Evolutionary conservation across 2,797 vertebrate species (phyloP), one percentile per base, ranked within the genome.

Genomic region (Passerculus sandwichensis): DNA sequence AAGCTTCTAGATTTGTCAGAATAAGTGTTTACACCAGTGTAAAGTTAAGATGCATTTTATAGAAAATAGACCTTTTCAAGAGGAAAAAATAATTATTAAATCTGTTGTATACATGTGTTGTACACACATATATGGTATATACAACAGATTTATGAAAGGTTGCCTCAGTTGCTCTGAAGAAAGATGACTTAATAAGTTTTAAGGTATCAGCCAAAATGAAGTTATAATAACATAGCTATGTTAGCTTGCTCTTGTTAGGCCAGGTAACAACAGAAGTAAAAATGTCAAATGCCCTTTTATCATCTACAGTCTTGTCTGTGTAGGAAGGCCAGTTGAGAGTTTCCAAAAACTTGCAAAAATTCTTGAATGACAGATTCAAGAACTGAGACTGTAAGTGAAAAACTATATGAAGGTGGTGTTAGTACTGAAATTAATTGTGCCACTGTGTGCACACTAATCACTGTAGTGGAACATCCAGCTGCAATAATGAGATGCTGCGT

Each of bases 401-500:
- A 89, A 78, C 34, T 59, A 2, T 36, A 25, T 48, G 29, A 84
- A 93, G 36, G 50, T 64, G 40, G 17, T 72, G 30, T 66, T 88
- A 83, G 15, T 38, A 17, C n/a, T 91, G 51, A 75, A 92, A 72
- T 66, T 8, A 85, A 34, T 89, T 0, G 3, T 78, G 72, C 25
- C 6, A 2, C 54, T 77, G 30, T 80, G 5, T 69, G 64, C 60
- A 51, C 48, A 7, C 59, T 53, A 51, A 45, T 84, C 40, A 30
- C 71, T 76, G 45, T 34, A 47, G 14, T 76, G 60, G 88, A 94
- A 82, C 38, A 85, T 85, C 57, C 1, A 0, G 45, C 89, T 85
- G 83, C 74, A 93, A 36, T 91, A 81, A 95, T 75, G 88, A 94
- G 59, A 59, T 88, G 81, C 85, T 74, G 32, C 56, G 73, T 70